Evolutionary conservation across 1,140 invertebrate species (phyloP), one percentile per base, ranked within the genome.

Genomic region (Hetaerina americana): DNA sequence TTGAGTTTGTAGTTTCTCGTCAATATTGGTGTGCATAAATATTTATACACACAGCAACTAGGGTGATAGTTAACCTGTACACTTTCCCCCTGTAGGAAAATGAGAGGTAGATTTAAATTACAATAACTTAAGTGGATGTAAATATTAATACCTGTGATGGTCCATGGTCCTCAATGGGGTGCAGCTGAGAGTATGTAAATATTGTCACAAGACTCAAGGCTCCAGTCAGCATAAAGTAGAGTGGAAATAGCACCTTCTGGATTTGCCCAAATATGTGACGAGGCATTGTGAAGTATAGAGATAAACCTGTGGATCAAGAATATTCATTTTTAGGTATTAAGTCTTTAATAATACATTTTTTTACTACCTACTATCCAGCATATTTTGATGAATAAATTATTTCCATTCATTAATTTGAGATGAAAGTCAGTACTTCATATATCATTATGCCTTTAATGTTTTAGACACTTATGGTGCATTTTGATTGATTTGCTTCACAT

Each of bases 221-320:
- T 0, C 89, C 85, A 76, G 93, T 94, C 66, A 92, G 80, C 5
- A 89, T 85, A 80, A 93, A 94, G 79, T 93, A 94, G 75, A 89
- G 88, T 5, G 92, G 92, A 79, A 94, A 94, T n/a, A 94, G 80
- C 18, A 92, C 87, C 72, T 89, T 88, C 78, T 94, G 92, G 5
- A 94, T 90, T 74, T 88, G 86, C 0, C 91, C 91, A 79, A 94
- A 94, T 40, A 87, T 88, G 76, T 93, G 92, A 22, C 92, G 85
- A 0, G 91, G 90, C 68, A 94, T 81, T 1, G 88, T 85, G 80
- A 94, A 93, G 79, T 92, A 94, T 25, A 94, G 81, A 66, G 92
- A 89, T 29, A 94, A 82, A 75, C 92, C 92, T 92, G 82, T 0
- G 79, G 79, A 73, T 73, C 77, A 73, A 72, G 71, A 57, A 40